Percentiles rank a stretch among this genome's conserved stretches.
These are phyloP conservation scores for Phaetusa simplex DNA, from an alignment of 2,113 vertebrate species.

Conservation along the genomic window DNA sequence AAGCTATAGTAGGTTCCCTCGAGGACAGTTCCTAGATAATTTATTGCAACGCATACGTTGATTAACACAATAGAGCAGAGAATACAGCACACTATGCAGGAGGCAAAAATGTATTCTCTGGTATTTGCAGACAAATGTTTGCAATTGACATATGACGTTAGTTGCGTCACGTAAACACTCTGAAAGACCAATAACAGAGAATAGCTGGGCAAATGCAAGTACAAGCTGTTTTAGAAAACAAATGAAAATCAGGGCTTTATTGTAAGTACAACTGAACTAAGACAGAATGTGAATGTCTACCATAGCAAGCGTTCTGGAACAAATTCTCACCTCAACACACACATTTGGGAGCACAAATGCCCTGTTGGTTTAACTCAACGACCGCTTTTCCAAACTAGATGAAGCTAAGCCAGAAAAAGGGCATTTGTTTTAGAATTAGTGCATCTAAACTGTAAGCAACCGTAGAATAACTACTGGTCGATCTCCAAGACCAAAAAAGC, in stretches of 20 bases:
- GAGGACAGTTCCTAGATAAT: neutral
- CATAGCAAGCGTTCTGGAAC: neutral
- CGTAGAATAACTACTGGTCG: neutral
- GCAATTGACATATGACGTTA: rapidly evolving
- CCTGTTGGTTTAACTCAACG: neutral
- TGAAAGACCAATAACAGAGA: neutral
- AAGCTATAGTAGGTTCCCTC: neutral
- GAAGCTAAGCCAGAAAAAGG: neutral
- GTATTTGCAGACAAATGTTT: neutral
- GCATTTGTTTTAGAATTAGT: neutral
- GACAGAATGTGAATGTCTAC: neutral
- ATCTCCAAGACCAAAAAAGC: neutral
- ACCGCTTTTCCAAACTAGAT: neutral
- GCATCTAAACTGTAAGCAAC: neutral
- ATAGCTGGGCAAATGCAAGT: neutral
- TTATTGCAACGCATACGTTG: neutral
- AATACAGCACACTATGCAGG: neutral
- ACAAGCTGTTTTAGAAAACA: neutral
- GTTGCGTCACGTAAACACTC: neutral
- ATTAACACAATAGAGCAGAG: neutral
- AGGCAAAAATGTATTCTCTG: neutral
- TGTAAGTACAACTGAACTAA: neutral
- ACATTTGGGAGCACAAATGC: neutral
- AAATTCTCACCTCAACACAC: neutral
- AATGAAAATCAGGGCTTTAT: neutral